Conservation (phyloP, 2,113 vertebrate genomes). For the Spea multiplicata region DNA sequence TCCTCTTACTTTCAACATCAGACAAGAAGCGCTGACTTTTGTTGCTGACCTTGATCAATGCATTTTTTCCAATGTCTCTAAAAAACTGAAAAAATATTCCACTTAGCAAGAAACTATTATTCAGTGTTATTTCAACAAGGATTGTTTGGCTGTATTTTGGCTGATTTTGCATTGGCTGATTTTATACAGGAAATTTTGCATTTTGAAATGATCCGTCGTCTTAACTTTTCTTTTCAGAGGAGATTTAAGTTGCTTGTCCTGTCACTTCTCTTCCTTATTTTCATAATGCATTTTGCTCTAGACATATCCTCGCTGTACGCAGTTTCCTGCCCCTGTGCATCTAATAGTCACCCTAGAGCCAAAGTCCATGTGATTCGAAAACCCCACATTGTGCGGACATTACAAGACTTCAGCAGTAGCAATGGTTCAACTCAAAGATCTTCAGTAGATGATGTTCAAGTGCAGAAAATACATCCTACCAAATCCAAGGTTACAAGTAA, state of each 20-base stretch:
- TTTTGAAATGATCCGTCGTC: slow-evolving; percentile 26
- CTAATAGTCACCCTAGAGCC: slow-evolving; percentile 23
- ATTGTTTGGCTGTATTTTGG: too few species aligned
- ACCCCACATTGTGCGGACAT: slow-evolving; percentile 43
- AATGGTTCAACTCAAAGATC: slow-evolving; percentile 53
- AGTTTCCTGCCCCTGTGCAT: slow-evolving; percentile 17
- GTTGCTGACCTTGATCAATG: neutral
- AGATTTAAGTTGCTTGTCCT: slow-evolving; percentile 65
- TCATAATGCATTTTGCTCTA: slow-evolving; percentile 67
- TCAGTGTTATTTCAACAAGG: too few species aligned
- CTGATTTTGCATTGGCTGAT: too few species aligned
- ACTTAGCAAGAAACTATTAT: too few species aligned
- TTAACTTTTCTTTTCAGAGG: slow-evolving; percentile 55
- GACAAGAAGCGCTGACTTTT: neutral
- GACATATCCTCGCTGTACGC: slow-evolving; percentile 53
- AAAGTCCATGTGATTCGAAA: neutral
- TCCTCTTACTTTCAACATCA: neutral
- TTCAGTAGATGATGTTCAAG: neutral
- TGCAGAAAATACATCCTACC: neutral
- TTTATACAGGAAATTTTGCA: too few species aligned
- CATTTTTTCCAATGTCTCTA: too few species aligned
- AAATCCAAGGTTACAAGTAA: neutral
- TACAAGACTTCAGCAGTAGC: slow-evolving; percentile 58
- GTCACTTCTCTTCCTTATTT: slow-evolving; percentile 60
- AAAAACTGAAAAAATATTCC: too few species aligned